Base-by-base conservation (phyloP, 2,888 invertebrate genomes). In the Machimus atricapillus region DNA sequence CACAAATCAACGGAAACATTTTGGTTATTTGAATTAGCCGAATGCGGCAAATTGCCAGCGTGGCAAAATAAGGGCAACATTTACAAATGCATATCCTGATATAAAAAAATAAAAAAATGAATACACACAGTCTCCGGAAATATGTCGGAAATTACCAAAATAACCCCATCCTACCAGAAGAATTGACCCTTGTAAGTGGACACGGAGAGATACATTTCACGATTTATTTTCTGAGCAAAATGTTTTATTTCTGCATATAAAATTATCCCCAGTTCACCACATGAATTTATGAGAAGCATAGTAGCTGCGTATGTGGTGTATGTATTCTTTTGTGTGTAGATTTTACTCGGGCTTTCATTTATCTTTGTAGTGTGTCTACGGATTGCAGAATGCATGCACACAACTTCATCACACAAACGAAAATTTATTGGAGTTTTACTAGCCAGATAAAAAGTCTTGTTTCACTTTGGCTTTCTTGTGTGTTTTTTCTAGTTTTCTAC, bases 401-500 rank as follows among this genome's bases (percentile, higher is more conserved):
- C 79, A 79, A 79, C 79, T 79, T 79, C 52, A 52, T 31, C 46
- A 52, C 79, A 79, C 16, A 79, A 79, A 79, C 79, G 79, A 79
- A 52, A 79, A 79, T 79, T 79, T 79, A 79, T 79, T 79, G 79
- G 79, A 79, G 52, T 46, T 79, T 79, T 56, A 79, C 79, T 52
- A 16, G 27, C 27, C 52, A 52, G 16, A 79, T 79, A 66, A 52
- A 79, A 79, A 79, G 52, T 79, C 52, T 79, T 79, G 79, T 79
- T 79, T 46, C 46, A 40, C 37, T 46, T 79, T 79, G 27, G 27
- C 31, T 52, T 27, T 78, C 78, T 43, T 37, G 77, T 40, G 77
- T 78, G 78, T 66, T 66, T 66, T 27, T 66, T 66, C 23, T 66
- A 27, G 19, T 23, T 23, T 66, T 66, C 66, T 27, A 66, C 66